Evolutionary conservation across 2,797 vertebrate species (phyloP).

Genomic region (Knipowitschia caucasica): DNA sequence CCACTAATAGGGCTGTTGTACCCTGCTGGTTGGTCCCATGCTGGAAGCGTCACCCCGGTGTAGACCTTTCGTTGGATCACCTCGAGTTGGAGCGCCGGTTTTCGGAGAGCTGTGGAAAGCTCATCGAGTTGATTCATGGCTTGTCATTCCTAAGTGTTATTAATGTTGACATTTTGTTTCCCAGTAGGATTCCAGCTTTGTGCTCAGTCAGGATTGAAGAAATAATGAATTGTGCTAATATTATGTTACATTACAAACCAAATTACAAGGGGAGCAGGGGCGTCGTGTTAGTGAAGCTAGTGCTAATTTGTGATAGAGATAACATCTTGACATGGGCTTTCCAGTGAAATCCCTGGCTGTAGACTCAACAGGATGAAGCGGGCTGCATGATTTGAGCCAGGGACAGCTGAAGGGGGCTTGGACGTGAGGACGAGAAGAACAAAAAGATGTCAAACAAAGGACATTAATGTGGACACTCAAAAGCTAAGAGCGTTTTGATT

Average conservation of each 20-base stretch:
- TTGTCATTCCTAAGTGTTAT: constrained; percentile 63
- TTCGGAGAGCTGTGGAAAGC: constrained; percentile 26
- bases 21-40: constrained; percentile 21
- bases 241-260: constrained; percentile 64
- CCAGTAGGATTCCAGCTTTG: constrained; percentile 56
- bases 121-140: constrained; percentile 60
- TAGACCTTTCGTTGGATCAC: constrained; percentile 21
- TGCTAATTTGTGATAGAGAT: constrained; percentile 63
- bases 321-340: constrained; percentile 57
- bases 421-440: constrained; percentile 4
- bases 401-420: constrained; percentile 8
- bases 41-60: constrained; percentile 21
- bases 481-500: constrained; percentile 56
- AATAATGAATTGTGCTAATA: constrained; percentile 64
- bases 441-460: constrained; percentile 37
- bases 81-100: constrained; percentile 36
- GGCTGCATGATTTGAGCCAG: constrained; percentile 38
- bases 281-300: constrained; percentile 50
- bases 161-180: constrained; percentile 61
- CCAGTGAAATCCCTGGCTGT: constrained; percentile 27
- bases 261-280: constrained; percentile 50
- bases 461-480: constrained; percentile 55
- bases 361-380: constrained; percentile 55
- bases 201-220: constrained; percentile 41
- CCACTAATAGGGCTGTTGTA: constrained; percentile 4